A percentile compares a stretch with the other conserved stretches of the same genome.
These are phyloP conservation scores for Ommatoiulus sabulosus DNA, from an alignment of 2,888 invertebrate genomes.

Conservation along the genomic window DNA sequence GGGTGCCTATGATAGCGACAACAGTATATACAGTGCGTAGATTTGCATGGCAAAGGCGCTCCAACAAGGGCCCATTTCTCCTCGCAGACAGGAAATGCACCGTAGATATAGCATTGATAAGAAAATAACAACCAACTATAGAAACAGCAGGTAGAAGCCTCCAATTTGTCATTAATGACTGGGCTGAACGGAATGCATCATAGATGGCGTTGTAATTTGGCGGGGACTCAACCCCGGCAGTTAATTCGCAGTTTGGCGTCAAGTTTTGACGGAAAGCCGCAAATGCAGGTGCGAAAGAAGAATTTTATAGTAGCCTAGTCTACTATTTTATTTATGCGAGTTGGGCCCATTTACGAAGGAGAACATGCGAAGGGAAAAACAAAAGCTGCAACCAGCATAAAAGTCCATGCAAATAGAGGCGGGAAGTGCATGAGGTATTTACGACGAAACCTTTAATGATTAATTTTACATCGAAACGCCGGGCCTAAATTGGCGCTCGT, in stretches of 20 bases:
- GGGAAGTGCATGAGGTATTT: neutral
- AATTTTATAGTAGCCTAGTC: neutral
- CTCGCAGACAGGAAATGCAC: too few relatives aligned
- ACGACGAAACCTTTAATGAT: constrained; percentile 11
- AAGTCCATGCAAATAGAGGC: neutral
- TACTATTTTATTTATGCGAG: neutral
- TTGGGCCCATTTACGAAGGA: neutral
- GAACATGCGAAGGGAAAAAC: neutral
- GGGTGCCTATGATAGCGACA: too few relatives aligned
- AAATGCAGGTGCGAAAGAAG: neutral
- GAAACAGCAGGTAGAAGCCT: too few relatives aligned
- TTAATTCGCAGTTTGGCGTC: neutral
- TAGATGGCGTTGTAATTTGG: neutral
- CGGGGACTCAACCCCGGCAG: neutral
- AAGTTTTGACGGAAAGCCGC: neutral
- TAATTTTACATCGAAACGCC: constrained; percentile 32
- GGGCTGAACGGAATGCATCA: neutral
- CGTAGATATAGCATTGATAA: too few relatives aligned
- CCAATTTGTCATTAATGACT: too few relatives aligned
- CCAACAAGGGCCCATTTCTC: too few relatives aligned
- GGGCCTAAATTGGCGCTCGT: constrained; percentile 5
- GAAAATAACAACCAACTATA: too few relatives aligned
- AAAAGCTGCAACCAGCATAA: neutral
- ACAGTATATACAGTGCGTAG: too few relatives aligned
- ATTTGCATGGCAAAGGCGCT: too few relatives aligned